These are phyloP conservation scores for Acromyrmex echinatior DNA, from an alignment of 1,140 invertebrate genomes.

Conservation along the genomic window DNA sequence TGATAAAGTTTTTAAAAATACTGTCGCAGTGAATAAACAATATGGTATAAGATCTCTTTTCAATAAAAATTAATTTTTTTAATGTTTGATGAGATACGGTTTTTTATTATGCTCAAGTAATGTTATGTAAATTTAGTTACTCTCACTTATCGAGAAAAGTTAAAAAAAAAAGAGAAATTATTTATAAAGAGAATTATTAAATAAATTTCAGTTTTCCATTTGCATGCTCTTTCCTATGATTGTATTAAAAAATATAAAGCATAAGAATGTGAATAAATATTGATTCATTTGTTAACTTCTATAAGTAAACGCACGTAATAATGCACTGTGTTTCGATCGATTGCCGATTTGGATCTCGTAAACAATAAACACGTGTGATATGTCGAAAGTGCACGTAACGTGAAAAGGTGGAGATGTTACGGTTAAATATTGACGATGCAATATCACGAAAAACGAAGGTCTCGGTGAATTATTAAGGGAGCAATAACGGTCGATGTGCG, in stretches of 20 bases:
- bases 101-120: not conserved
- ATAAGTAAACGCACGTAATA: not conserved
- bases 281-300: not conserved
- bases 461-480: constrained; percentile 75
- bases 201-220: not conserved
- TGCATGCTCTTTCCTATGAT: not conserved
- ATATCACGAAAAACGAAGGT: constrained; percentile 76
- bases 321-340: constrained; percentile 2
- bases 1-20: not conserved
- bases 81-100: not conserved
- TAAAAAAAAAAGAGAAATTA: not conserved
- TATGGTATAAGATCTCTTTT: not conserved
- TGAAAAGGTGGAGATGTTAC: constrained; percentile 62
- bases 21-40: not conserved
- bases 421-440: constrained; percentile 76
- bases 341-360: constrained; percentile 43
- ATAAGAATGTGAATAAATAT: not conserved
- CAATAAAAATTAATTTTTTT: not conserved
- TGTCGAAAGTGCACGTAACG: constrained; percentile 57
- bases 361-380: constrained; percentile 59
- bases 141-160: not conserved
- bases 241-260: not conserved
- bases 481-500: constrained; percentile 74
- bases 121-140: not conserved
- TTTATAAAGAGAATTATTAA: not conserved